These are phyloP conservation scores for Peromyscus nudipes DNA, from an alignment of 2,797 vertebrate genomes.

Conservation along the genomic window DNA sequence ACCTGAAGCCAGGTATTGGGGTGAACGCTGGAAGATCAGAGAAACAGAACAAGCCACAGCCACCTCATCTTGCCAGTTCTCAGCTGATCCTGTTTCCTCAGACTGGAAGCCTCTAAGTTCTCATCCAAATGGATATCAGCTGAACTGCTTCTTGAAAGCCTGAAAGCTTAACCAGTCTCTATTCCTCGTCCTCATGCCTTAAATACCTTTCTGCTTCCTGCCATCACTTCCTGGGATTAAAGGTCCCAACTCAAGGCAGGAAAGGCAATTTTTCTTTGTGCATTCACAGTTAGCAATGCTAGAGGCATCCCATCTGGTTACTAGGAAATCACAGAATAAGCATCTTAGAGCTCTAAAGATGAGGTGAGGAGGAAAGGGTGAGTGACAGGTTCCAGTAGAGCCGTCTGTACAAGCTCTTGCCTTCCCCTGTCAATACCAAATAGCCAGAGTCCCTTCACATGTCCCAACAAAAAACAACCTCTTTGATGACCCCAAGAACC, in stretches of 20 bases:
- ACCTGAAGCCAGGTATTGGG: too few relatives aligned
- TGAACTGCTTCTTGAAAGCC: too few relatives aligned
- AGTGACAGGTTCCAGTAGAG: not conserved
- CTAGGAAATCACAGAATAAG: constrained; percentile 2
- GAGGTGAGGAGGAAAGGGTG: not conserved
- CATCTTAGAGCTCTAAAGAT: not conserved
- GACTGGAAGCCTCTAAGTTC: too few relatives aligned
- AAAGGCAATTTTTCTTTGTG: not conserved
- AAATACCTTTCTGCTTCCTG: too few relatives aligned
- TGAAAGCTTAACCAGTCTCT: too few relatives aligned
- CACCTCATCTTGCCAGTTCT: too few relatives aligned
- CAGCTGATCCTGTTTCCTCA: too few relatives aligned
- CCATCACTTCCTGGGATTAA: too few relatives aligned
- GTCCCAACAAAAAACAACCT: not conserved
- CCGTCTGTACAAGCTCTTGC: not conserved
- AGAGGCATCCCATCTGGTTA: not conserved
- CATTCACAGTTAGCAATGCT: not conserved
- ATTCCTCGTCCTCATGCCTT: too few relatives aligned
- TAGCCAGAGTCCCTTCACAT: not conserved
- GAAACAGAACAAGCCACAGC: too few relatives aligned
- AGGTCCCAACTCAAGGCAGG: not conserved
- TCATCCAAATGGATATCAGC: too few relatives aligned
- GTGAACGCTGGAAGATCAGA: too few relatives aligned
- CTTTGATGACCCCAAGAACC: not conserved
- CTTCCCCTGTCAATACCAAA: not conserved